These are phyloP conservation scores for Stomorhina lunata DNA, from an alignment of 2,888 invertebrate species.

Conservation along the genomic window DNA sequence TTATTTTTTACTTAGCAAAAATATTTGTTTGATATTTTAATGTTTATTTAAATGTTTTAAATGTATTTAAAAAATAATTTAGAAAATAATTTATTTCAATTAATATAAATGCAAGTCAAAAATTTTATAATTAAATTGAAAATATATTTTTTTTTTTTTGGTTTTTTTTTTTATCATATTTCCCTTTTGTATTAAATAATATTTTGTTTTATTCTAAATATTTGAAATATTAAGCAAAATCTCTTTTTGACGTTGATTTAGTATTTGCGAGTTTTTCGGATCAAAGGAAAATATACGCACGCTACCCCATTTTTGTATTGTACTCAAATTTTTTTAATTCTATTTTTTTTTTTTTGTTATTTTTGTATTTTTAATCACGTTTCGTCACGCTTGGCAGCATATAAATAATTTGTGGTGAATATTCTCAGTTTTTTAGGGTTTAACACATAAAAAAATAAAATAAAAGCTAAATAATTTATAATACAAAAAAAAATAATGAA, in stretches of 20 bases:
- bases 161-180: neutral
- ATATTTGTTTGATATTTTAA: constrained; percentile 8
- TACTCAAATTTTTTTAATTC: neutral
- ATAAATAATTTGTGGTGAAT: constrained; percentile 5
- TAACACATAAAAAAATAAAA: constrained; percentile 11
- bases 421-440: constrained; percentile 32
- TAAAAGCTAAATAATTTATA: neutral
- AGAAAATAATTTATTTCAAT: constrained; percentile 17
- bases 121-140: neutral
- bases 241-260: constrained; percentile 33
- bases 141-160: neutral
- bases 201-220: neutral
- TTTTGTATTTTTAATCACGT: constrained; percentile 56
- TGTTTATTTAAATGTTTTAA: constrained; percentile 4
- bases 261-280: neutral
- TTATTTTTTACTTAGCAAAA: neutral
- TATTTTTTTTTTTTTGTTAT: constrained; percentile 2
- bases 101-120: neutral
- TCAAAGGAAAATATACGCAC: constrained; percentile 41
- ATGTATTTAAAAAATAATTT: too few species aligned
- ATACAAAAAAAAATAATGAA: constrained; percentile 8
- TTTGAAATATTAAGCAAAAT: neutral
- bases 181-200: neutral
- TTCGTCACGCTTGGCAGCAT: constrained; percentile 56
- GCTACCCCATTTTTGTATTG: neutral